Evolutionary conservation across 2,113 vertebrate genomes (phyloP).

Genomic region (Alethe diademata): DNA sequence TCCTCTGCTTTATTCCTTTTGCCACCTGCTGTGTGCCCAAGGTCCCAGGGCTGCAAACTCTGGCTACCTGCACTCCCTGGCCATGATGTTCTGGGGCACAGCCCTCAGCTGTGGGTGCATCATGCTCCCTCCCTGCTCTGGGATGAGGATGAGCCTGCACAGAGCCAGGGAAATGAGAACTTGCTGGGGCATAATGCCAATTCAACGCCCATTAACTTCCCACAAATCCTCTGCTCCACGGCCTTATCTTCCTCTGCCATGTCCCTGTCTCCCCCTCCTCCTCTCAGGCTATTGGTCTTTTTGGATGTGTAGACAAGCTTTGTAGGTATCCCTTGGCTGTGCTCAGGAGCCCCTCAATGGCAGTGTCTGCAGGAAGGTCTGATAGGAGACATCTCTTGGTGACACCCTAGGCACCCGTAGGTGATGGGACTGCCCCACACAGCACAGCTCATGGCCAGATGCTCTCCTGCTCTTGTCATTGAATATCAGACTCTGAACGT

Average conservation of each 20-base stretch:
- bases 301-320: not conserved
- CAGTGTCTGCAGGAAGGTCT: not conserved
- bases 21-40: not conserved
- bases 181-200: not conserved
- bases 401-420: not conserved
- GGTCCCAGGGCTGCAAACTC: not conserved
- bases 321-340: not conserved
- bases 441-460: not conserved
- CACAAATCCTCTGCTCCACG: rapidly evolving
- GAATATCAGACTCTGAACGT: not conserved
- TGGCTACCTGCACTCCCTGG: not conserved
- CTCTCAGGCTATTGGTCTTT: not conserved
- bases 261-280: not conserved
- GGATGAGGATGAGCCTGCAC: not conserved
- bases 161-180: not conserved
- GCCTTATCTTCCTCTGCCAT: not conserved
- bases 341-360: not conserved
- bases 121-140: not conserved
- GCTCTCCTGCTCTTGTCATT: not conserved
- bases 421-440: rapidly evolving
- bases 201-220: not conserved
- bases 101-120: not conserved
- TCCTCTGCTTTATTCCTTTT: not conserved
- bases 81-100: not conserved
- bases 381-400: not conserved